Evolutionary conservation across 2,888 invertebrate species (phyloP), one percentile per base, ranked within the genome.

Genomic region (Piscicola geometra): DNA sequence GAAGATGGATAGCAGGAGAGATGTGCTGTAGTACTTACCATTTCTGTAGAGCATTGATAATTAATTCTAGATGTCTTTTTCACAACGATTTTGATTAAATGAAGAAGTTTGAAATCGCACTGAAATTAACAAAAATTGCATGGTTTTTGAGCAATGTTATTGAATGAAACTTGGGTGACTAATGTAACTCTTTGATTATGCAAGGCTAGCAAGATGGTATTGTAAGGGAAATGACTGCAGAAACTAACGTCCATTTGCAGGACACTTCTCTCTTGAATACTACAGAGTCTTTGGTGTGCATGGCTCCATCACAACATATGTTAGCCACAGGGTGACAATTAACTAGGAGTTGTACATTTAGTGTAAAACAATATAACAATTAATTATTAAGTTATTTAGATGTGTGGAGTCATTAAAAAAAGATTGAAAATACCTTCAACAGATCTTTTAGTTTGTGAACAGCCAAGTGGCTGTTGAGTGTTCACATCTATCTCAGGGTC

Each of bases 181-280:
- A n/a, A n/a, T n/a, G n/a, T n/a, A n/a, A n/a, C n/a, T n/a, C n/a
- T n/a, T n/a, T n/a, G n/a, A n/a, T n/a, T n/a, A n/a, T n/a, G n/a
- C n/a, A n/a, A n/a, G n/a, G n/a, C 25, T 30, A 74, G 33, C 21
- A 74, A 66, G 5, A 15, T 67, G 9, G n/a, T 32, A 67, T 33
- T 21, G 9, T 9, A 64, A 15, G 64, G 12, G 12, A 47, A 21
- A 15, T 12, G n/a, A 33, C 35, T 32, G 33, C 3, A 68, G 67
- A 56, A 60, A 90, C 93, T 90, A 89, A 94, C 93, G 95, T 96
- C 92, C 93, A 96, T 88, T 92, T 91, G 86, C 97, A 97, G 15
- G 92, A 91, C 81, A 94, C 88, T 81, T 92, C 91, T 82, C 88
- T 91, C 74, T 89, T 90, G 85, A 96, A 97, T 25, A 81, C 83